Percentiles rank a stretch among this genome's conserved stretches.
Conservation (phyloP, 1,140 invertebrate genomes). For the Vanessa atalanta region DNA sequence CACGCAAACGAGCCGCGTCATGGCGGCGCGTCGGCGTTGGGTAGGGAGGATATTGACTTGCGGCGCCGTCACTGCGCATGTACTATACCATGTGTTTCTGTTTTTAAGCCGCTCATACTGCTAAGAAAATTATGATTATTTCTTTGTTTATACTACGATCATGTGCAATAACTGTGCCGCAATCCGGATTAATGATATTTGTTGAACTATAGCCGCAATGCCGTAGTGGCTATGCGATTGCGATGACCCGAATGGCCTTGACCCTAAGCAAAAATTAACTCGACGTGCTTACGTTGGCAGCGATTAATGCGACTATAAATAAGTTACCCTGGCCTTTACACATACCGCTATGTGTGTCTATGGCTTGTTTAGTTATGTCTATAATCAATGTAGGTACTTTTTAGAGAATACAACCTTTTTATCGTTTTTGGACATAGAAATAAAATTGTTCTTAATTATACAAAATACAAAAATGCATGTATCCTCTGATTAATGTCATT, state of each 20-base stretch:
- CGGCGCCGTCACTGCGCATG: conserved; percentile 71
- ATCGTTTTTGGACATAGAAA: no score
- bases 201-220: conserved; percentile 37
- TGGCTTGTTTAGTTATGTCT: conserved; percentile 13
- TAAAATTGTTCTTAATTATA: no score
- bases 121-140: conserved; percentile 61
- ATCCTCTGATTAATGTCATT: no score
- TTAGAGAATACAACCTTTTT: no score
- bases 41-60: conserved; percentile 79
- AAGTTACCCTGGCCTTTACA: conserved; percentile 35
- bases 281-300: conserved; percentile 33
- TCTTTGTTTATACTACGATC: conserved; percentile 47
- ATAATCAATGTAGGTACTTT: no score
- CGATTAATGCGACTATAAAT: conserved; percentile 37
- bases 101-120: conserved; percentile 66
- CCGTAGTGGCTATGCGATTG: conserved; percentile 35
- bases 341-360: conserved; percentile 14
- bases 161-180: conserved; percentile 42
- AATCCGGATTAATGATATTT: conserved; percentile 39
- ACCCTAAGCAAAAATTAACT: conserved; percentile 49
- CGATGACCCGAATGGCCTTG: conserved; percentile 50
- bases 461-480: no score
- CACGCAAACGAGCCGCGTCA: conserved; percentile 53
- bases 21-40: conserved; percentile 68
- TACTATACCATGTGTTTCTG: conserved; percentile 75